Evolutionary conservation across 1,140 invertebrate species (phyloP), one percentile per base, ranked within the genome.

Genomic region (Heterodera schachtii): DNA sequence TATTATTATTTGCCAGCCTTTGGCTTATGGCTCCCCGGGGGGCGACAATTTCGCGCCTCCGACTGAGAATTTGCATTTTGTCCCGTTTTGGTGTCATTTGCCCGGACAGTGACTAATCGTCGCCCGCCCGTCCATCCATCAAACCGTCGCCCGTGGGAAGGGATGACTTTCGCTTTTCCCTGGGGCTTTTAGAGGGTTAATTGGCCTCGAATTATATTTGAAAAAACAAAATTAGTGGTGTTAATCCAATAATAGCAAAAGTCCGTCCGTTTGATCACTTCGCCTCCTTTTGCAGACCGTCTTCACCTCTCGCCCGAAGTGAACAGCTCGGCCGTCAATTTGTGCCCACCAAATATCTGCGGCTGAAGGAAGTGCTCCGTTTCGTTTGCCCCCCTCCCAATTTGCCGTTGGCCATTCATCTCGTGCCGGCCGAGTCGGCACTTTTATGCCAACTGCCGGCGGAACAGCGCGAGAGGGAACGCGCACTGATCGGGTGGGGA

Each of bases 301-400:
- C 57, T 5, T 64, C 57, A 19, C 57, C 57, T 3, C 57, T 64
- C 16, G 57, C 57, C 57, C 57, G 4, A 13, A 64, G 57, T 64
- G 57, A 64, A 64, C 57, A 64, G 57, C 69, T 71, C 9, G n/a
- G 21, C 69, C 69, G 70, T 31, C 60, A 21, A 78, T 52, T 64
- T 69, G 60, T 78, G 21, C 70, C 70, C 44, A 78, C 77, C 43
- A 78, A 78, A 69, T 78, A 78, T 69, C 13, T 78, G n/a, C 70
- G 46, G n/a, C 31, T 78, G n/a, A 78, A 78, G 70, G 77, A 78
- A 21, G 52, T 69, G 16, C 31, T 78, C 31, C 21, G 41, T 5
- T 78, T 78, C 70, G 21, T 21, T 41, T 78, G 77, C 31, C 77
- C 77, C 31, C 13, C 60, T 21, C 19, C 57, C 3, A 52, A 78